A percentile compares a stretch with the other conserved stretches of the same genome.
phyloP scores from a whole-genome alignment of 2,888 invertebrate species.

The Aleiodes leptofemur region DNA sequence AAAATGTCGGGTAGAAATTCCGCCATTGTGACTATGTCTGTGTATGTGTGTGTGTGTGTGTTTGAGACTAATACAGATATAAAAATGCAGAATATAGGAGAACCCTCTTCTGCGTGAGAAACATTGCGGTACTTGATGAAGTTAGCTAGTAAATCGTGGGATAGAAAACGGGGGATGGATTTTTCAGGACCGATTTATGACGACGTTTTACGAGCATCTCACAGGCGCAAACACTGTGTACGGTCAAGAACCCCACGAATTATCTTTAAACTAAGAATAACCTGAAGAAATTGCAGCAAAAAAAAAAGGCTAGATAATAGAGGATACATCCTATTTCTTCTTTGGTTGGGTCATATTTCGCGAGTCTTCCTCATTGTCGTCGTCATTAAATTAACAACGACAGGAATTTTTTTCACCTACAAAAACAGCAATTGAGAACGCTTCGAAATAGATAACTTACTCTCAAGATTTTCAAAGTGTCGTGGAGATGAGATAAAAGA shows the following conservation, averaged over 20 bases:
- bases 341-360: no score
- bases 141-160: conserved; percentile 50
- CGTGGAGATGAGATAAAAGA: no score
- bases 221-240: neutral
- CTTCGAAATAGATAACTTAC: no score
- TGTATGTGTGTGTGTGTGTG: neutral
- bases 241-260: conserved; percentile 12
- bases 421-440: no score
- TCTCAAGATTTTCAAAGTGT: no score
- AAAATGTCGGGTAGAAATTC: conserved; percentile 26
- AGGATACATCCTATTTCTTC: no score
- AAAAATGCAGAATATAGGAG: neutral
- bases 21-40: conserved; percentile 28
- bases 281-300: neutral
- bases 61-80: neutral
- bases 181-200: conserved; percentile 58
- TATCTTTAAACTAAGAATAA: conserved; percentile 16
- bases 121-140: conserved; percentile 48
- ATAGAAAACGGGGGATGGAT: conserved; percentile 55
- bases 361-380: no score
- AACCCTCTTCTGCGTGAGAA: conserved; percentile 42
- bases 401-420: no score
- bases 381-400: no score
- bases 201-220: conserved; percentile 54
- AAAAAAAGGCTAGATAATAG: neutral